These are phyloP conservation scores for Harpagifer antarcticus DNA, from an alignment of 2,797 vertebrate genomes.

Conservation along the genomic window DNA sequence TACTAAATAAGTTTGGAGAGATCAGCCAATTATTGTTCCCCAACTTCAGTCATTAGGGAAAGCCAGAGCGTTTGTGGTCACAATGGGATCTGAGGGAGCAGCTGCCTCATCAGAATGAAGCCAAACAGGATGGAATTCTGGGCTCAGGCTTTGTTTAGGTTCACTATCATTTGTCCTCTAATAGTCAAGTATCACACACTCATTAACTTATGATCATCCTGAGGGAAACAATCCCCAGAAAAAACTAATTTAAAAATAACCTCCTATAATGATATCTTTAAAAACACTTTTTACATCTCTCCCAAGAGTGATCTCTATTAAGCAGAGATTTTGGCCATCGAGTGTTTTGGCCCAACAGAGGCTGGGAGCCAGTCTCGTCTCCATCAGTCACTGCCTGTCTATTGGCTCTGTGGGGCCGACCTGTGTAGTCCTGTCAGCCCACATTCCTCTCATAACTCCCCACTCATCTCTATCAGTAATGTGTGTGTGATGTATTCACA, in stretches of 20 bases:
- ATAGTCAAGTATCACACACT: not conserved
- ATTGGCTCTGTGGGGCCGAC: slow-evolving; percentile 60
- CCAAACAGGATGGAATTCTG: slow-evolving; percentile 42
- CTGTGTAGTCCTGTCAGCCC: slow-evolving; percentile 64
- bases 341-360: not conserved
- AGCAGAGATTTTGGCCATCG: not conserved
- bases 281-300: too few species aligned
- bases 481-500: too few species aligned
- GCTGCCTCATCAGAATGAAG: slow-evolving; percentile 32
- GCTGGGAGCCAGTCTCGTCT: slow-evolving; percentile 19
- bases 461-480: slow-evolving; percentile 29
- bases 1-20: not conserved
- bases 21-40: slow-evolving; percentile 7
- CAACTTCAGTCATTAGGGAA: slow-evolving; percentile 13
- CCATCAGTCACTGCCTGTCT: slow-evolving; percentile 29
- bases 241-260: not conserved
- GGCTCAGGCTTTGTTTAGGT: slow-evolving; percentile 27
- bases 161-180: not conserved
- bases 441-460: slow-evolving; percentile 75
- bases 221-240: not conserved
- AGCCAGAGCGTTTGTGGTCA: slow-evolving; percentile 26
- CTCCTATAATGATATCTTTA: not conserved
- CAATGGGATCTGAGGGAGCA: slow-evolving; percentile 41
- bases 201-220: not conserved
- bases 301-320: not conserved